phyloP scores from a whole-genome alignment of 2,888 invertebrate species.

The Mamestra brassicae region DNA sequence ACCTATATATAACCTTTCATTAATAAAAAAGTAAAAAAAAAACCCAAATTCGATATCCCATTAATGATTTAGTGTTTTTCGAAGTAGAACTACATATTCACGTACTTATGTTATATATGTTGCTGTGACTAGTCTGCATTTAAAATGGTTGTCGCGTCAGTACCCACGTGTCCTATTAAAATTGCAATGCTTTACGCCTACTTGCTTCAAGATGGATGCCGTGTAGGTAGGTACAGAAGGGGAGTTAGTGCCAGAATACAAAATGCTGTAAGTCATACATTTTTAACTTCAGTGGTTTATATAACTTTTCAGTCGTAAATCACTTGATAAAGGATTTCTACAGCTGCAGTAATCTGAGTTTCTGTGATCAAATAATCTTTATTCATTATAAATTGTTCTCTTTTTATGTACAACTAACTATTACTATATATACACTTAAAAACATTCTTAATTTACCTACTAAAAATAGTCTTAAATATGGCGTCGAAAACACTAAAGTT shows the following conservation, averaged over 20 bases:
- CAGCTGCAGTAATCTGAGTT: neutral
- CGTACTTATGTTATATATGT: too few relatives aligned
- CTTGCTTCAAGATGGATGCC: conserved; percentile 16
- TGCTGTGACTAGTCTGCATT: conserved; percentile 7
- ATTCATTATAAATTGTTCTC: too few relatives aligned
- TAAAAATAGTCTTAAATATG: too few relatives aligned
- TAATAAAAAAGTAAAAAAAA: too few relatives aligned
- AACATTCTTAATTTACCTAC: too few relatives aligned
- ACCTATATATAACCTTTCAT: too few relatives aligned
- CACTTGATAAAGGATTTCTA: neutral
- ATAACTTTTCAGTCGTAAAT: neutral
- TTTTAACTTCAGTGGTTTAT: neutral
- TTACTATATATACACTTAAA: too few relatives aligned
- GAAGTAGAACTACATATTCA: conserved; percentile 2
- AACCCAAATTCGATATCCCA: neutral
- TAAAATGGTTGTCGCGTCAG: conserved; percentile 5
- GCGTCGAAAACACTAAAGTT: too few relatives aligned
- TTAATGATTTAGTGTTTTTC: neutral
- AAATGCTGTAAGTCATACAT: conserved; percentile 1
- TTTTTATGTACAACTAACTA: too few relatives aligned
- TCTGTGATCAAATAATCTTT: neutral
- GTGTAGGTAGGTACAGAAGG: neutral
- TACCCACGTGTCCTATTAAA: conserved; percentile 32
- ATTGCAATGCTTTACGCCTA: conserved; percentile 15
- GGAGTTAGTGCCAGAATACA: conserved; percentile 9